Base-by-base conservation (phyloP, 2,888 invertebrate species). In the Ariolimax columbianus region DNA sequence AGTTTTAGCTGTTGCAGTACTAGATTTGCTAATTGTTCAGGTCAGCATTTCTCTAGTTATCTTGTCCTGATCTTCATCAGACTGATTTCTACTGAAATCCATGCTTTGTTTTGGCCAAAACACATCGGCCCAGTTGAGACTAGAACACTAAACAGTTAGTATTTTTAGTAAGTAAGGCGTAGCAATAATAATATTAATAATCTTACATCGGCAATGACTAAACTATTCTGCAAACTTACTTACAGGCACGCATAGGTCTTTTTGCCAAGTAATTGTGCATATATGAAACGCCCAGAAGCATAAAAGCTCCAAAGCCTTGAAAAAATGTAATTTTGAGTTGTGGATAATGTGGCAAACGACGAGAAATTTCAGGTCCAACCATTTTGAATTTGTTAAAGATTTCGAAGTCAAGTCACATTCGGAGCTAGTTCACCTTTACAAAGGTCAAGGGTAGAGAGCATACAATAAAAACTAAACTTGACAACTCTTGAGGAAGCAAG, bases 361-460 rank as follows among this genome's bases (percentile, higher is more conserved):
- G 51, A 23, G 84, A 43, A 7, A 84, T 59, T 73, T 79, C 84
- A 23, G 84, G 84, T 36, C 84, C 84, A 63, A 79, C 78, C 84
- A 84, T 84, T 30, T 0, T 63, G 80, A 47, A 38, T 30, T 55
- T 66, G 66, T 14, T 6, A 33, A 0, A 66, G 0, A 33, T 66
- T 33, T 30, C 0, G 3, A 66, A 33, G 6, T 63, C 6, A 4
- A 63, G 63, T 30, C 9, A 7, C n/a, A 7, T 30, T 30, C 63
- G 4, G 30, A 14, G n/a, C 63, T n/a, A n/a, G 3, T 33, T 30
- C 7, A 3, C 33, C 19, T 11, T 30, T 7, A 14, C 63, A 6
- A 66, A 66, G 66, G 66, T 66, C 66, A 33, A 33, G 66, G 11
- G 23, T 63, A 55, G 14, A n/a, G n/a, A n/a, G n/a, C n/a, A n/a